These are phyloP conservation scores for Agrilus cyanescens DNA, from an alignment of 2,888 invertebrate species.

Conservation along the genomic window DNA sequence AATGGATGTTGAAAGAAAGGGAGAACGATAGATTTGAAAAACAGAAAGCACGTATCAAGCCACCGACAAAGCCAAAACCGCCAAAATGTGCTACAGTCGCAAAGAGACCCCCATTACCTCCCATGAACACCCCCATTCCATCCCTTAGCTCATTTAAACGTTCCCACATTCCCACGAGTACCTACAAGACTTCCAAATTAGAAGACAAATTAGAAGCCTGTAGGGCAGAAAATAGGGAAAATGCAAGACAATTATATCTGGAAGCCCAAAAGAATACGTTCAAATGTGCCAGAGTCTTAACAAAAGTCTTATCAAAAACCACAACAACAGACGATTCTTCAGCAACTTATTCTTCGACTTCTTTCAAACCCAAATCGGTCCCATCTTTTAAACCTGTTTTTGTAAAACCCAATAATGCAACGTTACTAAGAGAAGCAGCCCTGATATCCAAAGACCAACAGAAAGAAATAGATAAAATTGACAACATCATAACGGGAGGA, in stretches of 20 bases:
- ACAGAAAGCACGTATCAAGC: conserved; percentile 5
- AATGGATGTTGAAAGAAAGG: conserved; percentile 13
- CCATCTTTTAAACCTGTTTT: conserved; percentile 19
- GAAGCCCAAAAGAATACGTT: conserved; percentile 20
- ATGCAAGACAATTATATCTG: conserved; percentile 19
- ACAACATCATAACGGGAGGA: conserved; percentile 39
- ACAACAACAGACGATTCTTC: conserved; percentile 1
- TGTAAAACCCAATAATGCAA: conserved; percentile 39
- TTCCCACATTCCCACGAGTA: conserved; percentile 16
- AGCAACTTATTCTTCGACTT: conserved; percentile 5
- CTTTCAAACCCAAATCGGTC: conserved; percentile 10
- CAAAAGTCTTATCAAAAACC: conserved; percentile 9
- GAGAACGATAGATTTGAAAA: conserved; percentile 4
- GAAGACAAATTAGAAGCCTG: conserved; percentile 16
- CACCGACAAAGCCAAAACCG: conserved; percentile 19
- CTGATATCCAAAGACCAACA: conserved; percentile 37
- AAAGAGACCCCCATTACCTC: conserved; percentile 8
- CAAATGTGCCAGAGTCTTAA: conserved; percentile 16
- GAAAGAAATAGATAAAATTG: conserved; percentile 41
- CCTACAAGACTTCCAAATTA: conserved; percentile 14
- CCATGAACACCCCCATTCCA: conserved; percentile 13
- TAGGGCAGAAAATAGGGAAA: conserved; percentile 19
- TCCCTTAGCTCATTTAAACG: conserved; percentile 12
- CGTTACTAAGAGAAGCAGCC: conserved; percentile 42
- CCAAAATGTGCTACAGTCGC: conserved; percentile 15